A percentile compares a stretch with the other conserved stretches of the same genome.
phyloP scores from a whole-genome alignment of 2,888 invertebrate genomes.

The Drepana falcataria region DNA sequence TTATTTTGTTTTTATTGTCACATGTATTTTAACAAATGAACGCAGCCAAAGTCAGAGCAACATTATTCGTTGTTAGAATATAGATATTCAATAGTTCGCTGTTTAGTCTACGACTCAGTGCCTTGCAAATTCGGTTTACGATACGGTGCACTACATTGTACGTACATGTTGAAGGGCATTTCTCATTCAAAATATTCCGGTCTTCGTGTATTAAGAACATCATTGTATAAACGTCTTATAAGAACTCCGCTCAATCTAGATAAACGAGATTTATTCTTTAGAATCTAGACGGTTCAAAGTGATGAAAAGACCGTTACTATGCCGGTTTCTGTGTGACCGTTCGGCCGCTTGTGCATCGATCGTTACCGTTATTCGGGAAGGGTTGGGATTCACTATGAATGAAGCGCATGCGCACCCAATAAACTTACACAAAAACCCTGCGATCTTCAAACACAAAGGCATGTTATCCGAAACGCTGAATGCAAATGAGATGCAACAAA shows the following conservation, averaged over 20 bases:
- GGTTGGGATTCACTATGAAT: conserved; percentile 49
- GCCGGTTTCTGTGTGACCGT: conserved; percentile 40
- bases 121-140: conserved; percentile 48
- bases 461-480: conserved; percentile 4
- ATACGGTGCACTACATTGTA: conserved; percentile 31
- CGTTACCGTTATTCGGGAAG: conserved; percentile 49
- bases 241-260: neutral
- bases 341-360: conserved; percentile 20
- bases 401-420: conserved; percentile 40
- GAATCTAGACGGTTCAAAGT: neutral
- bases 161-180: conserved; percentile 49
- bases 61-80: neutral
- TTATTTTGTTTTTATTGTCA: too few relatives aligned
- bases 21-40: too few relatives aligned
- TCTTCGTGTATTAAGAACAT: conserved; percentile 12
- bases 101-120: conserved; percentile 60
- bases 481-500: conserved; percentile 9
- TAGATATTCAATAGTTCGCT: conserved; percentile 4
- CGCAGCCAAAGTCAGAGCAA: too few relatives aligned
- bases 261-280: conserved; percentile 2
- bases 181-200: conserved; percentile 33
- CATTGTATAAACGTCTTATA: too few relatives aligned
- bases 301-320: conserved; percentile 51
- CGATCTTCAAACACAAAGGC: conserved; percentile 15
- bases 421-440: conserved; percentile 18